phyloP scores from a whole-genome alignment of 2,888 invertebrate genomes.

The Nemotelus pantherinus region DNA sequence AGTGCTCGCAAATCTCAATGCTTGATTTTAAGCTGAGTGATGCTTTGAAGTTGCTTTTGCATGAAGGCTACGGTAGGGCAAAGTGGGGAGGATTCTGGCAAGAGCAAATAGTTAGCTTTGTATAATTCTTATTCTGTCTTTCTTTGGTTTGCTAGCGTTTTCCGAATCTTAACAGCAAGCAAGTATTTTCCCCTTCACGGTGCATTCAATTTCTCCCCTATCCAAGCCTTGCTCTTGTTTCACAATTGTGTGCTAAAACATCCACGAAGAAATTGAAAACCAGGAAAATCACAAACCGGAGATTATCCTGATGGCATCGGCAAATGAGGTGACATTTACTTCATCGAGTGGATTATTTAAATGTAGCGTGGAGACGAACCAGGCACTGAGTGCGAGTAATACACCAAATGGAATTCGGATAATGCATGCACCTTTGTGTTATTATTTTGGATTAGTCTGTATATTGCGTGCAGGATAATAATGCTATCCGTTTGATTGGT shows the following conservation, averaged over 20 bases:
- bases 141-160: too few relatives aligned
- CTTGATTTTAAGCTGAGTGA: not conserved
- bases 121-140: too few relatives aligned
- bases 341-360: conserved; percentile 35
- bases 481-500: conserved; percentile 36
- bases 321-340: conserved; percentile 39
- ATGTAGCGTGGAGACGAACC: conserved; percentile 3
- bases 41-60: too few relatives aligned
- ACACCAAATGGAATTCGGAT: conserved; percentile 34
- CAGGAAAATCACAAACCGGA: not conserved
- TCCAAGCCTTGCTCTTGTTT: too few relatives aligned
- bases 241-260: too few relatives aligned
- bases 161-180: too few relatives aligned
- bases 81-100: too few relatives aligned
- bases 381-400: conserved; percentile 1
- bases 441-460: conserved; percentile 35
- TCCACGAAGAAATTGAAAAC: too few relatives aligned
- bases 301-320: conserved; percentile 39
- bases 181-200: too few relatives aligned
- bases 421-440: conserved; percentile 27
- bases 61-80: too few relatives aligned
- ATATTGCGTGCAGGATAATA: conserved; percentile 31
- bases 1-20: not conserved
- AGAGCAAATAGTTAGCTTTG: too few relatives aligned
- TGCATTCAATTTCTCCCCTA: too few relatives aligned